A percentile compares a stretch with the other conserved stretches of the same genome.
Evolutionary conservation across 2,888 invertebrate genomes (phyloP).

Genomic region (Rhamnusium bicolor): DNA sequence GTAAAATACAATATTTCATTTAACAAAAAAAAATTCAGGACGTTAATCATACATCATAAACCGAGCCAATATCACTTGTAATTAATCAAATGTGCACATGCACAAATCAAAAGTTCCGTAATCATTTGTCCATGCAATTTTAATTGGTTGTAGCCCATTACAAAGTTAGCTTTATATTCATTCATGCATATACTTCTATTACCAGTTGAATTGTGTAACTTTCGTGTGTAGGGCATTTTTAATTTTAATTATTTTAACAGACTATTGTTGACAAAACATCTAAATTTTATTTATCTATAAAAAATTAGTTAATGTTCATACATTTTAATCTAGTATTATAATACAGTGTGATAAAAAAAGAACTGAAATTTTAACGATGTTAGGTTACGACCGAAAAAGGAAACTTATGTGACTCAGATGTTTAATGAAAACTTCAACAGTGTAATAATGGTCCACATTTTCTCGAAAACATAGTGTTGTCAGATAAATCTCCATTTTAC

Average conservation of each 20-base stretch:
- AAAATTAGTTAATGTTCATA: no score
- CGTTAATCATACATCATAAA: conserved; percentile 30
- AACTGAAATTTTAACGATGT: no score
- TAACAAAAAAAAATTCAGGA: conserved; percentile 11
- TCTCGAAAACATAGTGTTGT: no score
- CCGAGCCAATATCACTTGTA: conserved; percentile 35
- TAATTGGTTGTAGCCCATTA: conserved; percentile 49
- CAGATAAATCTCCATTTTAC: no score
- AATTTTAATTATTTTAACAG: not conserved
- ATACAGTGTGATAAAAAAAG: no score
- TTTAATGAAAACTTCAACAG: no score
- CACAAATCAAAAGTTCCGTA: conserved; percentile 49
- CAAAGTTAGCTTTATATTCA: conserved; percentile 42
- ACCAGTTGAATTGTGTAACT: conserved; percentile 38
- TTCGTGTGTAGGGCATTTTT: conserved; percentile 4
- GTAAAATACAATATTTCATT: not conserved
- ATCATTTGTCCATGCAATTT: conserved; percentile 51
- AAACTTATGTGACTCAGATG: no score
- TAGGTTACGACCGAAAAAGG: no score
- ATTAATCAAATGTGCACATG: conserved; percentile 44
- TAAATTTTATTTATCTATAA: no score
- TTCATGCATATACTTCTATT: conserved; percentile 35
- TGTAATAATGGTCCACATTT: no score
- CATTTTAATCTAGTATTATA: no score
- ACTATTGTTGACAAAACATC: no score